Conservation (phyloP, 2,888 invertebrate genomes). For the Ophion ventricosus region DNA sequence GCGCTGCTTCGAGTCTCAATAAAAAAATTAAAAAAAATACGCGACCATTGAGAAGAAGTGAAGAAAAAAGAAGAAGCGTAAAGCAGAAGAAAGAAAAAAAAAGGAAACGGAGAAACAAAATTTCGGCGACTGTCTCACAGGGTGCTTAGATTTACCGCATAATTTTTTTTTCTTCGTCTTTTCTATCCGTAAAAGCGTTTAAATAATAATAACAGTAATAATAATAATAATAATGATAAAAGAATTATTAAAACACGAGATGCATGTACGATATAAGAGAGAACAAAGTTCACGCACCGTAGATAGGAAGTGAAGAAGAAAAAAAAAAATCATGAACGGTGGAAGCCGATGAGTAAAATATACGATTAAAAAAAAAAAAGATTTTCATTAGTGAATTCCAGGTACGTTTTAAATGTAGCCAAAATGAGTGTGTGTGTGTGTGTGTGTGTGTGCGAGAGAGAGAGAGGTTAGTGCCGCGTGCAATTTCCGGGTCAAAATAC, state of each 20-base stretch:
- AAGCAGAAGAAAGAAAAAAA: constrained; percentile 22
- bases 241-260: constrained; percentile 41
- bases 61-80: constrained; percentile 22
- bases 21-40: too few species aligned
- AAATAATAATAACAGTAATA: constrained; percentile 28
- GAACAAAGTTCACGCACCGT: constrained; percentile 63
- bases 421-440: constrained; percentile 15
- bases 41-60: constrained; percentile 54
- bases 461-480: constrained; percentile 24
- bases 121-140: constrained; percentile 55
- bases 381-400: constrained; percentile 54
- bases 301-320: constrained; percentile 67
- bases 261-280: constrained; percentile 63
- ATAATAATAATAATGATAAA: constrained; percentile 23
- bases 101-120: constrained; percentile 32
- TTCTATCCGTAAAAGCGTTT: constrained; percentile 22
- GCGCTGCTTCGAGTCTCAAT: background rate
- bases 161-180: constrained; percentile 23
- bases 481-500: constrained; percentile 52
- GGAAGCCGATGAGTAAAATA: constrained; percentile 48
- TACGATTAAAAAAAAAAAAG: constrained; percentile 39
- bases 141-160: constrained; percentile 52
- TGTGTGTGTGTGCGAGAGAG: constrained; percentile 32
- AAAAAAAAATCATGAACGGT: constrained; percentile 60
- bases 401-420: constrained; percentile 65